Conservation (phyloP, 1,140 invertebrate genomes). For the Venustaconcha ellipsiformis region DNA sequence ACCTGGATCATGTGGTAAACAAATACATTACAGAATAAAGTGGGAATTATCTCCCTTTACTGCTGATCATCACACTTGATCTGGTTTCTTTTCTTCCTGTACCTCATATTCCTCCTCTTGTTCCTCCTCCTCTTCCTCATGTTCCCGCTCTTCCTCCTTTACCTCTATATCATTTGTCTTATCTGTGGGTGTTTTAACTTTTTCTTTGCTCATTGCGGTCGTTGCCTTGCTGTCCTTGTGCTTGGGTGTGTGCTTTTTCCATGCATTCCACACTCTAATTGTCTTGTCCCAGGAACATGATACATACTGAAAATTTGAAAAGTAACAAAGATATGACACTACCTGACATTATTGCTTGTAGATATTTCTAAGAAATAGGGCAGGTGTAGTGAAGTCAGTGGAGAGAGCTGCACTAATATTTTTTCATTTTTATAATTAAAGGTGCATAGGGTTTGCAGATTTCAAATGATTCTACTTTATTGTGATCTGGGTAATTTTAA, state of each 20-base stretch:
- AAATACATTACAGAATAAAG: too few relatives aligned
- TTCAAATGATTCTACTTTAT: background rate
- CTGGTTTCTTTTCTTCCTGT: too few relatives aligned
- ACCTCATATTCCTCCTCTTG: conserved; percentile 24
- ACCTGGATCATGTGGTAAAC: too few relatives aligned
- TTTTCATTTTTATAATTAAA: background rate
- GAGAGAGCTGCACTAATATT: background rate
- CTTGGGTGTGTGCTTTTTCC: conserved; percentile 52
- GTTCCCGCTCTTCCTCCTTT: conserved; percentile 19
- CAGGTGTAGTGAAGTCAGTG: background rate
- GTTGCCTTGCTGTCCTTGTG: conserved; percentile 31
- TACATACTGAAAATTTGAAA: conserved; percentile 56
- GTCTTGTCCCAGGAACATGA: conserved; percentile 68
- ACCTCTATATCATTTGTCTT: conserved; percentile 35
- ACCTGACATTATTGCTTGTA: too few relatives aligned
- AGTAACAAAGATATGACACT: background rate
- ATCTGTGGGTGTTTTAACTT: conserved; percentile 16
- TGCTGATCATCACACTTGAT: too few relatives aligned
- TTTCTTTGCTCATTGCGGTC: conserved; percentile 11
- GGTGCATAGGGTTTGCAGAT: background rate
- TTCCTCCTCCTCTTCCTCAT: conserved; percentile 34
- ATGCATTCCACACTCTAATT: conserved; percentile 68
- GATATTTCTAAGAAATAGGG: too few relatives aligned
- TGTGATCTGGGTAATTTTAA: background rate
- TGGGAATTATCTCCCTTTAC: too few relatives aligned